phyloP scores from a whole-genome alignment of 2,113 vertebrate genomes.

The Melanotaenia duboulayi region DNA sequence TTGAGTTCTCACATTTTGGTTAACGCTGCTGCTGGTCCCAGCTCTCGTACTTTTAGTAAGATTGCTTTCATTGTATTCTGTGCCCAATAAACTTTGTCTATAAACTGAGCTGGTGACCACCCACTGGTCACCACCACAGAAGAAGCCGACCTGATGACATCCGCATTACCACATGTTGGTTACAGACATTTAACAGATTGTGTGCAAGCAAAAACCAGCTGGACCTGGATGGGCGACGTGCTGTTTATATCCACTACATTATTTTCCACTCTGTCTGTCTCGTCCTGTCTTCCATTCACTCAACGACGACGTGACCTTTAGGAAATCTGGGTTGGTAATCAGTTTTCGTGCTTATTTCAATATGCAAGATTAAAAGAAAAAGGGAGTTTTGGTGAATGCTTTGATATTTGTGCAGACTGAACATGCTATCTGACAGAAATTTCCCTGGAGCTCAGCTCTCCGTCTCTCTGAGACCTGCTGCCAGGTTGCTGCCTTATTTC shows the following conservation, averaged over 20 bases:
- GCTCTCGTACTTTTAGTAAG: no score
- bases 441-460: conserved; percentile 29
- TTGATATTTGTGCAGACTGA: conserved; percentile 72
- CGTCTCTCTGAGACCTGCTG: conserved; percentile 29
- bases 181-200: no score
- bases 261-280: neutral
- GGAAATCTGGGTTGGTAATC: conserved; percentile 88
- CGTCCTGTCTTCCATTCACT: conserved; percentile 78
- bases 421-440: conserved; percentile 54
- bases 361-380: conserved; percentile 87
- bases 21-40: no score
- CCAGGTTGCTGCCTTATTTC: conserved; percentile 54
- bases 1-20: no score
- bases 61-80: no score
- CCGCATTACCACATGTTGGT: no score
- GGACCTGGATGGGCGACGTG: neutral
- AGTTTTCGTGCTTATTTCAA: conserved; percentile 88
- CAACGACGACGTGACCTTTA: conserved; percentile 91
- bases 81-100: no score
- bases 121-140: no score
- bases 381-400: conserved; percentile 62
- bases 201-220: neutral
- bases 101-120: no score
- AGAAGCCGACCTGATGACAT: no score
- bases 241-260: neutral